phyloP scores from a whole-genome alignment of 2,113 vertebrate species.

The Myocastor coypus region DNA sequence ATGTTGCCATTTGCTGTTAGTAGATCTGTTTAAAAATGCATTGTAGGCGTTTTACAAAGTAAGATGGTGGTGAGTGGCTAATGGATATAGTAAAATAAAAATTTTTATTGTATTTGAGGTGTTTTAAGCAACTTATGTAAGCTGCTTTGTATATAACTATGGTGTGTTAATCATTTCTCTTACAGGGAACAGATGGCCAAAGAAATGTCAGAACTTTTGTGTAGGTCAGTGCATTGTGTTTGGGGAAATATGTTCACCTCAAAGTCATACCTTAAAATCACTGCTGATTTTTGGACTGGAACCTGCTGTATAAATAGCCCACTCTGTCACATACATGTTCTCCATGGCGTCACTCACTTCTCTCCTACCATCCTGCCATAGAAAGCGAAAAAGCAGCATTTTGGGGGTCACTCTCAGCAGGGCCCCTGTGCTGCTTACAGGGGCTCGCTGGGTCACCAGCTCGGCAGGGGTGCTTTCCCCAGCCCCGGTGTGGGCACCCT shows the following conservation, averaged over 20 bases:
- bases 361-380: neutral
- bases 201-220: slow-evolving; percentile 96
- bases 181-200: slow-evolving; percentile 97
- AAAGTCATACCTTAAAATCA: slow-evolving; percentile 74
- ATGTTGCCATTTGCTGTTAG: neutral
- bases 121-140: slow-evolving; percentile 41
- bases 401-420: neutral
- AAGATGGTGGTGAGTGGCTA: slow-evolving; percentile 1
- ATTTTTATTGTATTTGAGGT: slow-evolving; percentile 35
- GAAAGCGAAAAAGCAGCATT: neutral
- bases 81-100: neutral
- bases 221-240: slow-evolving; percentile 92
- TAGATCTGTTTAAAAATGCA: slow-evolving; percentile 7
- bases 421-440: neutral
- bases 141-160: slow-evolving; percentile 57
- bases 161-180: slow-evolving; percentile 84
- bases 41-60: slow-evolving; percentile 47
- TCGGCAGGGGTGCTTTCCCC: neutral
- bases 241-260: neutral
- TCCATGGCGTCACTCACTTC: neutral
- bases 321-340: slow-evolving; percentile 1
- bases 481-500: neutral
- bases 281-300: slow-evolving; percentile 65
- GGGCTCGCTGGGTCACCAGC: neutral
- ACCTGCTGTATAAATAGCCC: slow-evolving; percentile 20